phyloP scores from a whole-genome alignment of 2,113 vertebrate genomes.

The Aepyceros melampus region DNA sequence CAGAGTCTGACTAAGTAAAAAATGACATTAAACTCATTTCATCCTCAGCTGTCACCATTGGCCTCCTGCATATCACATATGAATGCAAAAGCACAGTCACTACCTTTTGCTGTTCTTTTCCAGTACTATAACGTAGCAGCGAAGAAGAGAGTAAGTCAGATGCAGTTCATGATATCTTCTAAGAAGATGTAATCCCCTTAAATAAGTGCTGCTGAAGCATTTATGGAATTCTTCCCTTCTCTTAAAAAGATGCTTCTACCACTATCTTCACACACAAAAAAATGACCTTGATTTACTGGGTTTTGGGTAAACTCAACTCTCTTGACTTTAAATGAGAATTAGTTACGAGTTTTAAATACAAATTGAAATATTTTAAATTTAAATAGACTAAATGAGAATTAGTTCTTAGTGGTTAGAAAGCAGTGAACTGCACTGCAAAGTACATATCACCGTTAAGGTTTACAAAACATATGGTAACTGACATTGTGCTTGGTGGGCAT shows the following conservation, averaged over 20 bases:
- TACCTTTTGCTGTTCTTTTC: not conserved
- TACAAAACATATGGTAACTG: not conserved
- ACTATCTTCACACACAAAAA: not conserved
- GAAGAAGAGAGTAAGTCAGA: not conserved
- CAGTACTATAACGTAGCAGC: not conserved
- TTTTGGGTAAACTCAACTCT: not conserved
- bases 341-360: not conserved
- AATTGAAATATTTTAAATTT: not conserved
- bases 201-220: not conserved
- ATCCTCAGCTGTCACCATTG: not conserved
- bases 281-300: not conserved
- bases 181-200: not conserved
- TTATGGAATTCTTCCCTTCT: not conserved
- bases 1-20: not conserved
- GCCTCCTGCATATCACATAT: not conserved
- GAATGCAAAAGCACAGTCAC: not conserved
- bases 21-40: not conserved
- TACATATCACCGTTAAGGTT: not conserved
- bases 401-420: not conserved
- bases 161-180: not conserved
- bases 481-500: not conserved
- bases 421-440: not conserved
- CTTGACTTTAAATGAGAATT: not conserved
- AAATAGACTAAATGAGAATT: not conserved
- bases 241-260: not conserved